A percentile compares a stretch with the other conserved stretches of the same genome.
These are phyloP conservation scores for Phasianus colchicus DNA, from an alignment of 2,113 vertebrate species.

Conservation along the genomic window DNA sequence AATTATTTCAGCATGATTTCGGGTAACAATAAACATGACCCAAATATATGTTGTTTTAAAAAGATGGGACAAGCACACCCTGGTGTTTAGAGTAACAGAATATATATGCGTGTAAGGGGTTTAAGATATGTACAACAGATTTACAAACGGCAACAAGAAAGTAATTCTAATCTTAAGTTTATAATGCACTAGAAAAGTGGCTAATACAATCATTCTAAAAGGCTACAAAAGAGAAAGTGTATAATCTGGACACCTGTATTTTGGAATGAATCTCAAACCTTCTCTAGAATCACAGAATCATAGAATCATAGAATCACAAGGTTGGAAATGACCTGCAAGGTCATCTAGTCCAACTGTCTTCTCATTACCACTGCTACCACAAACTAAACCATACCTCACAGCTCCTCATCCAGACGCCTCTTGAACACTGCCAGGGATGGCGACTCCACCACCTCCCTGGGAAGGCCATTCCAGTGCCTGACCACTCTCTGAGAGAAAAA, in stretches of 20 bases:
- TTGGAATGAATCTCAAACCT: neutral
- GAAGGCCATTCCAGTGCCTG: too few species aligned
- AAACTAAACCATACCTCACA: too few species aligned
- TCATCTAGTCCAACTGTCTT: too few species aligned
- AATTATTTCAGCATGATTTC: neutral
- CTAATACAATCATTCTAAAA: neutral
- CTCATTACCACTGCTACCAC: too few species aligned
- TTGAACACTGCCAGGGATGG: too few species aligned
- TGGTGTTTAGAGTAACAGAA: neutral
- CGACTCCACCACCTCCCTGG: too few species aligned
- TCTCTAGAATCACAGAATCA: too few species aligned
- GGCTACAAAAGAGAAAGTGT: neutral
- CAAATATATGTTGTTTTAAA: neutral
- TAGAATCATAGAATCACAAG: too few species aligned
- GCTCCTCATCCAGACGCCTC: too few species aligned
- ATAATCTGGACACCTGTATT: neutral
- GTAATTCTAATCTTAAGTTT: neutral
- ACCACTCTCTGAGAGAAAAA: too few species aligned
- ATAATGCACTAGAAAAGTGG: neutral
- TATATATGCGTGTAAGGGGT: neutral
- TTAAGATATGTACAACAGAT: neutral
- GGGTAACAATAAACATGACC: neutral
- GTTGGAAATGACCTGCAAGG: too few species aligned
- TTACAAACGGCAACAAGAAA: neutral
- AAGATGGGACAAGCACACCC: neutral